Conservation (phyloP, 2,888 invertebrate species). For the Drosophila barbarae region DNA sequence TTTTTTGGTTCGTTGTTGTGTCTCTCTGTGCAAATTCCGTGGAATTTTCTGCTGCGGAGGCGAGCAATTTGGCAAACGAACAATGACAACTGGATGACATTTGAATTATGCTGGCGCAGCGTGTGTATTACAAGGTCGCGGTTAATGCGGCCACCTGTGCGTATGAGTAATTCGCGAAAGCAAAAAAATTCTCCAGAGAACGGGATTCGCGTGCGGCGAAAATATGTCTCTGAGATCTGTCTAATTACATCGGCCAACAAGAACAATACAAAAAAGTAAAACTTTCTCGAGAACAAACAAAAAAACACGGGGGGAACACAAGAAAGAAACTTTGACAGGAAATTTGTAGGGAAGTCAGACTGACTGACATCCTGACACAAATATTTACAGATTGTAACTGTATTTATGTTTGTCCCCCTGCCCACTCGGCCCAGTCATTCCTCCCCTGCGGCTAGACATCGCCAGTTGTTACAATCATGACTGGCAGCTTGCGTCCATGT, state of each 20-base stretch:
- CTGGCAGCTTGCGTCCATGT: slow-evolving; percentile 21
- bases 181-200: background rate
- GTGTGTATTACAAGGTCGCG: slow-evolving; percentile 43
- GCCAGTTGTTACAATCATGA: slow-evolving; percentile 22
- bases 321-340: slow-evolving; percentile 26
- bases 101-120: slow-evolving; percentile 52
- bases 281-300: slow-evolving; percentile 10
- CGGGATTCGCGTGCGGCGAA: slow-evolving; percentile 3
- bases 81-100: slow-evolving; percentile 50
- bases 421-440: background rate
- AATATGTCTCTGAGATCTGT: slow-evolving; percentile 10
- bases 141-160: slow-evolving; percentile 38
- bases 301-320: background rate
- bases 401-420: slow-evolving; percentile 26
- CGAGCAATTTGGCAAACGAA: slow-evolving; percentile 35
- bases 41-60: slow-evolving; percentile 13
- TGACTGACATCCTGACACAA: slow-evolving; percentile 41
- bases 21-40: background rate
- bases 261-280: background rate
- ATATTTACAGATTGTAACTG: slow-evolving; percentile 36
- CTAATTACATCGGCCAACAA: slow-evolving; percentile 30
- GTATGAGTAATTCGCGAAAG: slow-evolving; percentile 51
- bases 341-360: slow-evolving; percentile 37
- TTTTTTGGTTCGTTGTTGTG: background rate
- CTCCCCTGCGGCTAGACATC: slow-evolving; percentile 19